phyloP scores from a whole-genome alignment of 2,113 vertebrate genomes.

The Polypterus bichir region DNA sequence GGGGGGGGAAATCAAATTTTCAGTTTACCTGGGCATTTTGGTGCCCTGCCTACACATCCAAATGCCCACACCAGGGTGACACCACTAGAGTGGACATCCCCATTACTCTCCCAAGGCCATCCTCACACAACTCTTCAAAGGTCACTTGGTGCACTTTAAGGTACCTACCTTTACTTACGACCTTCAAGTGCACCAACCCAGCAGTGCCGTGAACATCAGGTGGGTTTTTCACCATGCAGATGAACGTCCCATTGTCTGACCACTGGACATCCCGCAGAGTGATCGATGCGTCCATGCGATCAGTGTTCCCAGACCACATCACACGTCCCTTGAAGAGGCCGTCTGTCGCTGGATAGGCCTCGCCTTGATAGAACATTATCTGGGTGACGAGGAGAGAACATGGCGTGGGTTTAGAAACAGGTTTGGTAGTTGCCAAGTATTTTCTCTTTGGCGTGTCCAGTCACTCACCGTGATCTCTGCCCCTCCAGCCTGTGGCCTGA shows the following conservation, averaged over 20 bases:
- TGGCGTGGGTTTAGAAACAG: neutral
- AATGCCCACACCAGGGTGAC: too few relatives aligned
- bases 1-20: too few relatives aligned
- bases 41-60: too few relatives aligned
- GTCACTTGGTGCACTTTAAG: too few relatives aligned
- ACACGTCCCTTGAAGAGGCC: slow-evolving; percentile 64
- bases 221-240: slow-evolving; percentile 80
- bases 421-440: neutral
- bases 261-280: slow-evolving; percentile 63
- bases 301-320: slow-evolving; percentile 68
- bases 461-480: slow-evolving; percentile 62
- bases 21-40: too few relatives aligned
- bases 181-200: slow-evolving; percentile 62
- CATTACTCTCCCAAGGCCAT: too few relatives aligned
- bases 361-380: slow-evolving; percentile 68
- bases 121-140: neutral
- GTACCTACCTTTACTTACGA: slow-evolving; percentile 53
- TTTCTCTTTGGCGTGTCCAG: neutral
- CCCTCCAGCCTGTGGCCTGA: slow-evolving; percentile 56
- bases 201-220: slow-evolving; percentile 67
- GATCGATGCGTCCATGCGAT: slow-evolving; percentile 63
- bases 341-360: slow-evolving; percentile 35
- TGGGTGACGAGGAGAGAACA: slow-evolving; percentile 20
- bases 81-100: neutral
- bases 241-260: slow-evolving; percentile 75